phyloP scores from a whole-genome alignment of 2,113 vertebrate genomes.

The Zapornia atra region DNA sequence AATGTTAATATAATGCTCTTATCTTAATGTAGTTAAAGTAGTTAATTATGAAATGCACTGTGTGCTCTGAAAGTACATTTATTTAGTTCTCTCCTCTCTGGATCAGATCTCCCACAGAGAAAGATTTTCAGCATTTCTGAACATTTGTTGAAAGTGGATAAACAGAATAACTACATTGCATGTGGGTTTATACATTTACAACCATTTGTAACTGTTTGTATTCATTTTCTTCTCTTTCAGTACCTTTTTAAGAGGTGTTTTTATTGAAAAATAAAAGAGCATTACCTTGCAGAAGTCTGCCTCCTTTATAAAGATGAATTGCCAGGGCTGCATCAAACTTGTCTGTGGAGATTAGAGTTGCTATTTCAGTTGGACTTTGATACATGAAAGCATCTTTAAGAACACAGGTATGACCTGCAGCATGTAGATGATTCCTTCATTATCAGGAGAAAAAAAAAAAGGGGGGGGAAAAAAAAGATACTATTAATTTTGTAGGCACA shows the following conservation, averaged over 20 bases:
- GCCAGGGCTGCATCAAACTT: constrained; percentile 84
- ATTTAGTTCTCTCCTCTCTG: neutral
- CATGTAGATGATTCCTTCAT: constrained; percentile 84
- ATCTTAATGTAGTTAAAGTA: neutral
- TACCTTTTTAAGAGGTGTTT: neutral
- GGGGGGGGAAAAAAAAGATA: neutral
- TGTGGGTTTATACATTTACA: neutral
- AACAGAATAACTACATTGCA: neutral
- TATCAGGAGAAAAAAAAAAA: neutral
- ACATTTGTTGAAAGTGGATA: neutral
- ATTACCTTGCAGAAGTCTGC: constrained; percentile 88
- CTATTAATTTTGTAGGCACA: neutral
- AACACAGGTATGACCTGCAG: constrained; percentile 86
- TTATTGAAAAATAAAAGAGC: neutral
- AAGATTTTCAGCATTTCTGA: neutral
- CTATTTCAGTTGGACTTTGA: constrained; percentile 76
- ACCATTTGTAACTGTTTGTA: neutral
- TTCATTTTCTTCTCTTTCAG: neutral
- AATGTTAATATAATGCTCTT: neutral
- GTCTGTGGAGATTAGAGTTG: constrained; percentile 66
- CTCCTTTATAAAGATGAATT: constrained; percentile 90
- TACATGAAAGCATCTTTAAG: constrained; percentile 83
- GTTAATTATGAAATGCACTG: neutral
- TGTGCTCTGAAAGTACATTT: neutral
- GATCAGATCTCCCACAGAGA: neutral